Evolutionary conservation across 1,140 invertebrate genomes (phyloP).

Genomic region (Drosophila setifemur): DNA sequence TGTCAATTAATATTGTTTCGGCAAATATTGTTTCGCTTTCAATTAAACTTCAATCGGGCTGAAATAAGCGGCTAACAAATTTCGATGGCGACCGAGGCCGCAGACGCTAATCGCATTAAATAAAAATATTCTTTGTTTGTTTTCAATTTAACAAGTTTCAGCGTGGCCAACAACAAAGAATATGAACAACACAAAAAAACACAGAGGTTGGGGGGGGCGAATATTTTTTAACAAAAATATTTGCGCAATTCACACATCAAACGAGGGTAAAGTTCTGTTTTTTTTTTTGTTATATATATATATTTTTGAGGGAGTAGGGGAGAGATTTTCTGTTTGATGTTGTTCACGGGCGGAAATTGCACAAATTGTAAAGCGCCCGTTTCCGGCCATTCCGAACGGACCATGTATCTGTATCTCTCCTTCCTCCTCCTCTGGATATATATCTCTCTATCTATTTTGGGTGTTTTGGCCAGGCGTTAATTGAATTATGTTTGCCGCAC

Average conservation of each 20-base stretch:
- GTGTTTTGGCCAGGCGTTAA: conserved; percentile 59
- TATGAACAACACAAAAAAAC: conserved; percentile 8
- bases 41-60: conserved; percentile 39
- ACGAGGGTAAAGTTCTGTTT: conserved; percentile 37
- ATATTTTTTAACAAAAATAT: conserved; percentile 61
- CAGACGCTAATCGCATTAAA: conserved; percentile 58
- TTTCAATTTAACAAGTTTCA: conserved; percentile 53
- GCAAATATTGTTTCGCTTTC: conserved; percentile 34
- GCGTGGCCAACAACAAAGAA: conserved; percentile 6
- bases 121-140: conserved; percentile 50
- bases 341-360: conserved; percentile 69
- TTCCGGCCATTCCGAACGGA: conserved; percentile 61
- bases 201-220: neutral
- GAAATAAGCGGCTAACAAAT: conserved; percentile 34
- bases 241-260: conserved; percentile 61
- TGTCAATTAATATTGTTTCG: conserved; percentile 39
- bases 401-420: neutral
- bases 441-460: conserved; percentile 3
- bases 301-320: conserved; percentile 2
- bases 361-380: conserved; percentile 74
- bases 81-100: conserved; percentile 16
- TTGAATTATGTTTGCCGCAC: conserved; percentile 79
- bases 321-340: conserved; percentile 71
- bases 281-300: conserved; percentile 7
- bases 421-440: neutral